phyloP scores from a whole-genome alignment of 2,113 vertebrate genomes.

The Perca schrenkii region DNA sequence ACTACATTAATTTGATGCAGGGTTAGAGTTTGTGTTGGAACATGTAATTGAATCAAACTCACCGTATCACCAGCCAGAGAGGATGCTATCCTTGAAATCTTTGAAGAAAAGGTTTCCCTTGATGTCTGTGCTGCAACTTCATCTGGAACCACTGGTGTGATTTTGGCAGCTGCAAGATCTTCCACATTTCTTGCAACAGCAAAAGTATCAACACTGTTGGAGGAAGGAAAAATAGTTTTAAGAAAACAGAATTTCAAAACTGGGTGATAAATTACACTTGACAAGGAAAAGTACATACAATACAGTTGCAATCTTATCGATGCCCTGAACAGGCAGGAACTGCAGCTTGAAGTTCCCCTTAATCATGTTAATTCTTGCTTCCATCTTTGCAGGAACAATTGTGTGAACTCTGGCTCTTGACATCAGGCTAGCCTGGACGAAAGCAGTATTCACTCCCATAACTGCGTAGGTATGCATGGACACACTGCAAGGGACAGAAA shows the following conservation, averaged over 20 bases:
- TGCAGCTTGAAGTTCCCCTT: constrained; percentile 85
- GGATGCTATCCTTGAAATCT: constrained; percentile 15
- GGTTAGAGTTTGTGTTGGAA: neutral
- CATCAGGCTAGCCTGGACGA: constrained; percentile 85
- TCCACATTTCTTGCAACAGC: constrained; percentile 87
- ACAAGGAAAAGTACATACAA: constrained; percentile 70
- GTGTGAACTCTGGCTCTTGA: constrained; percentile 77
- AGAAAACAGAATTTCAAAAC: neutral
- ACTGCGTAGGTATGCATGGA: constrained; percentile 81
- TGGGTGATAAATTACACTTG: neutral
- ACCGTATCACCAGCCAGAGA: constrained; percentile 52
- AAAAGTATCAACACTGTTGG: constrained; percentile 82
- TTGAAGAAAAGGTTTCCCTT: constrained; percentile 71
- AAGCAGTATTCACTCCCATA: constrained; percentile 88
- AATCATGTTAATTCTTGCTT: constrained; percentile 82
- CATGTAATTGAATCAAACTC: constrained; percentile 29
- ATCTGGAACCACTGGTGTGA: constrained; percentile 82
- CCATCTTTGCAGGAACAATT: constrained; percentile 80
- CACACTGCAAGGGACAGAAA: constrained; percentile 78
- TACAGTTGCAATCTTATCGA: constrained; percentile 78
- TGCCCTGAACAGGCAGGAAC: constrained; percentile 72
- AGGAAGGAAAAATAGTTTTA: neutral
- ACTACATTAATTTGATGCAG: neutral
- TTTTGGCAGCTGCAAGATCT: constrained; percentile 78
- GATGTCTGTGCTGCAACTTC: constrained; percentile 26